Percentiles rank a stretch among this genome's conserved stretches.
Conservation (phyloP, 1,140 invertebrate genomes). For the silkworm (Bombyx mori) region DNA sequence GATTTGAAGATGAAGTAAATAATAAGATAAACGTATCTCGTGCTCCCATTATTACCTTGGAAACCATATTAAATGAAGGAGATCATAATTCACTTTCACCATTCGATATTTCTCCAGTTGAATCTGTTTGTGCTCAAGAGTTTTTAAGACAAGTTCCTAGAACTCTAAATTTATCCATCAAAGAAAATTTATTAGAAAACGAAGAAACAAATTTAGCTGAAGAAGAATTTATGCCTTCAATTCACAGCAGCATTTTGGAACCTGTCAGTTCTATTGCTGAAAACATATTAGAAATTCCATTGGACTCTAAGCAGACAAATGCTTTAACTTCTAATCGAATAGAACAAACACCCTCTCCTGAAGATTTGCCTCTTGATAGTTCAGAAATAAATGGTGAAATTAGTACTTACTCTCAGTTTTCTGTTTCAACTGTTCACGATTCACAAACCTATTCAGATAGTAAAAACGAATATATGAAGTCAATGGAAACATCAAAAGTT, state of each 20-base stretch:
- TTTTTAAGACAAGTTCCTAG: slow-evolving; percentile 16
- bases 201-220: slow-evolving; percentile 41
- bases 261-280: slow-evolving; percentile 67
- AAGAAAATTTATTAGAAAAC: slow-evolving; percentile 12
- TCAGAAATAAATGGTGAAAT: slow-evolving; percentile 72
- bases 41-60: slow-evolving; percentile 39
- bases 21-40: slow-evolving; percentile 26
- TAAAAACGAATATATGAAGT: slow-evolving; percentile 72
- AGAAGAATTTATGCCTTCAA: slow-evolving; percentile 67
- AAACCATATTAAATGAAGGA: slow-evolving; percentile 29
- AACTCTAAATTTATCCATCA: slow-evolving; percentile 7
- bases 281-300: slow-evolving; percentile 72
- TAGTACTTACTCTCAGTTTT: slow-evolving; percentile 62
- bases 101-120: slow-evolving; percentile 9
- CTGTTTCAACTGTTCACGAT: slow-evolving; percentile 55
- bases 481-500: slow-evolving; percentile 73
- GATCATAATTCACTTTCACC: slow-evolving; percentile 16
- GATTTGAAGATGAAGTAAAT: slow-evolving; percentile 39
- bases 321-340: slow-evolving; percentile 62
- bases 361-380: slow-evolving; percentile 84
- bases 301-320: slow-evolving; percentile 62
- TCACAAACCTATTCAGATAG: slow-evolving; percentile 70
- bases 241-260: slow-evolving; percentile 69
- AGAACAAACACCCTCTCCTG: slow-evolving; percentile 84
- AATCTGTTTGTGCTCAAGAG: slow-evolving; percentile 23